Base-by-base conservation (phyloP, 2,113 vertebrate species). In the Rhodinocichla rosea region DNA sequence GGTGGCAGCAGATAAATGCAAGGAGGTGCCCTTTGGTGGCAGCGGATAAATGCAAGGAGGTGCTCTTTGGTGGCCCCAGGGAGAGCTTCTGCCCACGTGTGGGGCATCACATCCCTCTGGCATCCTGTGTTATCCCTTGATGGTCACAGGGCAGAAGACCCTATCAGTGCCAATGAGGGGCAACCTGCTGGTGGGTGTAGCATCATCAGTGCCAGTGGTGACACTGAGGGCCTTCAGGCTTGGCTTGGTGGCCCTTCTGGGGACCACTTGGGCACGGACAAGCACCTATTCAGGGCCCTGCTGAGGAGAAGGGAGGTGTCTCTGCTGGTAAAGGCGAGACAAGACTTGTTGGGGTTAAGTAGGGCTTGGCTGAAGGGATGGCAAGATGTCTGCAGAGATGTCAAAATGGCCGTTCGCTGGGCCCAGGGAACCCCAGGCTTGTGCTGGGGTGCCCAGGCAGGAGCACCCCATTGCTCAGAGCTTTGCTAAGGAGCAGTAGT, bases 331-430 rank as follows among this genome's bases (percentile, higher is more conserved):
- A 78, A 90, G 83, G 73, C 92, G 0, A 94, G 94, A 95, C 6
- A 33, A 47, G 90, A 86, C 96, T 96, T 94, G 95, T 68, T 94
- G 80, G 86, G 85, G 83, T 95, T 86, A 90, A 95, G 85, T 15
- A 96, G 83, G 82, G 62, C 70, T 73, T 79, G 81, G 62, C 56
- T 97, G 80, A 93, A 96, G 73, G 85, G 73, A 90, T 44, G 60
- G 88, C 88, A 96, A 95, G 86, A 96, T 92, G 89, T 91, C 96
- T 96, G 91, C 91, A 84, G 53, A 87, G 68, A 78, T 84, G 86
- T 75, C 83, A 90, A 97, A 96, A 96, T 96, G 62, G 50, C 40
- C 3, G 8, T 82, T 92, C 3, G 2, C 50, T 67, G 15, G 26
- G 74, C 45, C 84, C 2, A 0, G n/a, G 30, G n/a, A n/a, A n/a